Percentiles rank a stretch among this genome's conserved stretches.
Conservation (phyloP, 2,888 invertebrate genomes). For the Leptogaster cylindrica region DNA sequence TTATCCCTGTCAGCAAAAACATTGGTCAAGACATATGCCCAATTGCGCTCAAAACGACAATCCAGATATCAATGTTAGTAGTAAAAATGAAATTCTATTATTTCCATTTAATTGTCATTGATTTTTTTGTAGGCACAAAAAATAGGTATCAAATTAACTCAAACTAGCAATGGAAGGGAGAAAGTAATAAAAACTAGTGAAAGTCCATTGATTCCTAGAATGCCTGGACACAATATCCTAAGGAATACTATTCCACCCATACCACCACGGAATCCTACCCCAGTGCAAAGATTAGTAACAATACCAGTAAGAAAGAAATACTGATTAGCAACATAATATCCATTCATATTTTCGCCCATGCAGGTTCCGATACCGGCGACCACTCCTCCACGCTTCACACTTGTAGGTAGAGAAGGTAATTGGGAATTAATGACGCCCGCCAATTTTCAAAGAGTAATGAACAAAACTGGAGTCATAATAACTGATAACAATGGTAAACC, state of each 20-base stretch:
- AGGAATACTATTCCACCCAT: conserved; percentile 21
- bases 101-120: background rate
- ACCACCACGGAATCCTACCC: conserved; percentile 42
- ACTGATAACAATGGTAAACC: conserved; percentile 1
- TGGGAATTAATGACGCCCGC: conserved; percentile 52
- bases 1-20: conserved; percentile 83
- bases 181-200: conserved; percentile 40
- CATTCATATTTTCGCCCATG: conserved; percentile 6
- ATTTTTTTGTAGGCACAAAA: conserved; percentile 37
- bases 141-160: conserved; percentile 43
- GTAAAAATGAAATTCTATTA: background rate
- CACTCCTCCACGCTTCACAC: conserved; percentile 50
- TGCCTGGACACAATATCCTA: conserved; percentile 25
- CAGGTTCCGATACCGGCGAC: conserved; percentile 57
- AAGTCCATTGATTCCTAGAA: conserved; percentile 10
- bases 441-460: background rate
- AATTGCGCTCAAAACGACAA: conserved; percentile 53
- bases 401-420: conserved; percentile 52
- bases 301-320: conserved; percentile 53
- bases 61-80: conserved; percentile 42
- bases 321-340: background rate
- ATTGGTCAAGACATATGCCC: conserved; percentile 78
- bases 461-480: background rate
- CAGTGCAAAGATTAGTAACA: conserved; percentile 55
- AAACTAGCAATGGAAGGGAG: conserved; percentile 41